Evolutionary conservation across 2,113 vertebrate genomes (phyloP), one percentile per base, ranked within the genome.

Genomic region (Pyrgilauda ruficollis): DNA sequence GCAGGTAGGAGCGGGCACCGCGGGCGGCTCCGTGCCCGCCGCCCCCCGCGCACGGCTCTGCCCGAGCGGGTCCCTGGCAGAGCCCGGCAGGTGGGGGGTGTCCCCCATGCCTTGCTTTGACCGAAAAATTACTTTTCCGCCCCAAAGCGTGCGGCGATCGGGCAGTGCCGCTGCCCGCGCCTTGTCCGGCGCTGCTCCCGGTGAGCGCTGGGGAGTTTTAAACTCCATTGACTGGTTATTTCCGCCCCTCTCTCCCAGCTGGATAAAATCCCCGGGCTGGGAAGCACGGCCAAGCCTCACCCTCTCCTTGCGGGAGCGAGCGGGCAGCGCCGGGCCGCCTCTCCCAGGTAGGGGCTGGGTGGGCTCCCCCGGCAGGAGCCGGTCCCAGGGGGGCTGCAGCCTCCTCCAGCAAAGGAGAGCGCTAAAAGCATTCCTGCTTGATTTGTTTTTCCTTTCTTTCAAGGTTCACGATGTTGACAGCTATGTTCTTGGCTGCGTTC

Each of bases 401-500:
- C 11, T 47, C 47, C 61, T 30, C 46, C 76, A 13, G 66, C 70
- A 1, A 28, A 39, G 68, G 30, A n/a, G 27, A 46, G 4, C 41
- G 44, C 67, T 75, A 12, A 55, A 81, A 73, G 44, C 15, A 28
- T 46, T 37, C 41, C 72, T 16, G 18, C 50, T 59, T 37, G 20
- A 39, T 67, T 84, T 89, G 62, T 62, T 89, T 92, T 75, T 95
- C 87, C 56, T 97, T 97, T 94, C 81, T 97, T 97, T 96, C 97
- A 94, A 94, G 97, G 91, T 97, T 98, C 98, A 98, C 96, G 86
- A 99, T 99, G 99, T 97, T 99, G 98, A 98, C 98, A 95, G 97
- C 96, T 97, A 96, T 98, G 97, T 97, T 98, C 98, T 97, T 99
- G 97, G 97, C 98, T 97, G 98, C 98, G 94, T 98, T 98, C 96